phyloP scores from a whole-genome alignment of 2,797 vertebrate genomes.

The Falco concolor region DNA sequence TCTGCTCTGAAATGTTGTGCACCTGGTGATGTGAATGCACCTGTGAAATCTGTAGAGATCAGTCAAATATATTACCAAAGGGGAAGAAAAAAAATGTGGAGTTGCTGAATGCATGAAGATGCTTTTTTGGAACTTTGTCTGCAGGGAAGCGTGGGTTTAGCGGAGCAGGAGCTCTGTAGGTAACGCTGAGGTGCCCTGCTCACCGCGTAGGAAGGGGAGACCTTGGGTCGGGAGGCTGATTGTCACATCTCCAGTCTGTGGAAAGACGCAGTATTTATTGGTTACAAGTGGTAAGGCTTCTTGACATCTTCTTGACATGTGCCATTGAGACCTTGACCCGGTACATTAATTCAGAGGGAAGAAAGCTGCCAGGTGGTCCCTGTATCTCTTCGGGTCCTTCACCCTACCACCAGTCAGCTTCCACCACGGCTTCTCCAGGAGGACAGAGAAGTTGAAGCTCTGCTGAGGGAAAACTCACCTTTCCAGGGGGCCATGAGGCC shows the following conservation, averaged over 20 bases:
- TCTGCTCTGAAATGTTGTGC: neutral
- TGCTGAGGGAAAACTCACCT: neutral
- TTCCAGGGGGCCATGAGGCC: neutral
- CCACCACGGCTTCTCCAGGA: neutral
- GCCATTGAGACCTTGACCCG: neutral
- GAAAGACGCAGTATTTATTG: neutral
- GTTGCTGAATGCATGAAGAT: neutral
- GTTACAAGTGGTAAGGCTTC: neutral
- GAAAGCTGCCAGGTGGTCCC: neutral
- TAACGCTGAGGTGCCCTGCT: neutral
- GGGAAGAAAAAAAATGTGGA: neutral
- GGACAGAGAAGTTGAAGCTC: neutral
- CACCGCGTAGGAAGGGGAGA: neutral
- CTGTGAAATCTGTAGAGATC: neutral
- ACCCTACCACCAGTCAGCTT: neutral
- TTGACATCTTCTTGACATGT: neutral
- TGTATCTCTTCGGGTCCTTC: neutral
- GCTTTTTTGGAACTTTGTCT: neutral
- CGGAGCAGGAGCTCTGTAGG: neutral
- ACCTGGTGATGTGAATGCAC: neutral
- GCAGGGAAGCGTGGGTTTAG: fast-evolving
- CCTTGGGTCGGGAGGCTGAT: neutral
- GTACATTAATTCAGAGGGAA: neutral
- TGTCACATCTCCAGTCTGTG: neutral
- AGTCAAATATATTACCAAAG: neutral